phyloP scores from a whole-genome alignment of 2,888 invertebrate species.

The Melieria crassipennis region DNA sequence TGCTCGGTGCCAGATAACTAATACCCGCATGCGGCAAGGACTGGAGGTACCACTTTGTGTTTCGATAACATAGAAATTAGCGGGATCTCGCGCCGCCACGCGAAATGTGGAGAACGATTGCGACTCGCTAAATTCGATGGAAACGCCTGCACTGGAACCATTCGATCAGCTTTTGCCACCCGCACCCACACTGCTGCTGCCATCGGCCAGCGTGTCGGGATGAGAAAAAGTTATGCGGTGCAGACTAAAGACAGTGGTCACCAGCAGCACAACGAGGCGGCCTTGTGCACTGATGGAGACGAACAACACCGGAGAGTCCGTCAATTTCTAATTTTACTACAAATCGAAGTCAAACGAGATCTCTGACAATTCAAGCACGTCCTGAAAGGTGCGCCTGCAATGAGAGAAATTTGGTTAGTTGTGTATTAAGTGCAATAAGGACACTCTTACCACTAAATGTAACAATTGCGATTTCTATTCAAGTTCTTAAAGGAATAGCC shows the following conservation, averaged over 20 bases:
- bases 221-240: constrained; percentile 88
- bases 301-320: constrained; percentile 84
- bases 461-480: constrained; percentile 81
- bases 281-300: no score
- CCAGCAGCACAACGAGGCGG: constrained; percentile 81
- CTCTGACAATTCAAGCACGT: constrained; percentile 88
- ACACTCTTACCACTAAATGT: constrained; percentile 84
- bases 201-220: constrained; percentile 74
- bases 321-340: constrained; percentile 80
- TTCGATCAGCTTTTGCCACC: constrained; percentile 9
- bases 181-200: constrained; percentile 17
- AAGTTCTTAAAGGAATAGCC: constrained; percentile 85
- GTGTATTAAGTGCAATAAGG: neutral
- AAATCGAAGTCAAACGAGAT: constrained; percentile 88
- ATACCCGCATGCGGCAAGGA: constrained; percentile 75
- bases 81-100: constrained; percentile 78
- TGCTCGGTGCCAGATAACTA: no score
- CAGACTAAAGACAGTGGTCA: constrained; percentile 90
- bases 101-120: constrained; percentile 81
- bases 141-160: constrained; percentile 24
- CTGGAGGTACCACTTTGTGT: constrained; percentile 68
- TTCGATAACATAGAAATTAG: constrained; percentile 79
- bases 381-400: constrained; percentile 84
- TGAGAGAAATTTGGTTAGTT: neutral
- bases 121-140: constrained; percentile 68